These are phyloP conservation scores for Epizoanthus illoricatus DNA, from an alignment of 92 coral and sea anemone species.

Conservation along the genomic window DNA sequence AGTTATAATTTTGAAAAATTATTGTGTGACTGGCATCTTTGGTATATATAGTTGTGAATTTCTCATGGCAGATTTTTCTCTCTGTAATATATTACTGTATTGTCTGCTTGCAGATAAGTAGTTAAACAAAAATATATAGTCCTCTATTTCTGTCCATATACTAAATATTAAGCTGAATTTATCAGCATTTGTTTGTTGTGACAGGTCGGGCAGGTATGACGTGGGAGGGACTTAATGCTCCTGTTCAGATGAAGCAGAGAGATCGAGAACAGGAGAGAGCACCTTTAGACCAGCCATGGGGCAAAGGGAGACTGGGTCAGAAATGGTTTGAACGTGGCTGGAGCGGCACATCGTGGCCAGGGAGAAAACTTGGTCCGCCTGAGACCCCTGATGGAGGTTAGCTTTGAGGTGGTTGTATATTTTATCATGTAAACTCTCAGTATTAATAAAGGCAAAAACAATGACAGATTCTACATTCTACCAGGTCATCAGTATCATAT, in stretches of 20 bases:
- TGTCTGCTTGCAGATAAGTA: too few relatives aligned
- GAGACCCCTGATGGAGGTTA: slow-evolving; percentile 83
- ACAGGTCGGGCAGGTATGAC: slow-evolving; percentile 75
- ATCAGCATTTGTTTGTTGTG: background rate
- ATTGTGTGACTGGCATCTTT: too few relatives aligned
- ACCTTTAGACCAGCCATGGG: slow-evolving; percentile 14
- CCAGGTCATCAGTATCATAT: too few relatives aligned
- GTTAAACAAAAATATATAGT: background rate
- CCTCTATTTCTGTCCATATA: background rate
- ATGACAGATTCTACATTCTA: background rate
- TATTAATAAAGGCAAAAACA: background rate
- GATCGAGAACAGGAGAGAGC: slow-evolving; percentile 34
- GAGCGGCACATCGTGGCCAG: slow-evolving; percentile 96
- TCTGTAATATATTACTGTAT: too few relatives aligned
- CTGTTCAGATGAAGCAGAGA: slow-evolving; percentile 51
- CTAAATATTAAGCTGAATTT: too few relatives aligned
- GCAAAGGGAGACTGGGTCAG: slow-evolving; percentile 40
- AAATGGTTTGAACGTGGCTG: slow-evolving; percentile 78
- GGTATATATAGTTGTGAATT: too few relatives aligned
- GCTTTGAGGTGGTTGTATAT: background rate
- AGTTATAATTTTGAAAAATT: too few relatives aligned
- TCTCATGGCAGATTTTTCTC: too few relatives aligned
- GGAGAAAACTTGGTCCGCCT: slow-evolving; percentile 85
- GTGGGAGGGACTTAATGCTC: slow-evolving; percentile 92
- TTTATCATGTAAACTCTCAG: background rate